Percentiles rank a stretch among this genome's conserved stretches.
Evolutionary conservation across 2,113 vertebrate species (phyloP).

Genomic region (Gymnocephalus cernua): DNA sequence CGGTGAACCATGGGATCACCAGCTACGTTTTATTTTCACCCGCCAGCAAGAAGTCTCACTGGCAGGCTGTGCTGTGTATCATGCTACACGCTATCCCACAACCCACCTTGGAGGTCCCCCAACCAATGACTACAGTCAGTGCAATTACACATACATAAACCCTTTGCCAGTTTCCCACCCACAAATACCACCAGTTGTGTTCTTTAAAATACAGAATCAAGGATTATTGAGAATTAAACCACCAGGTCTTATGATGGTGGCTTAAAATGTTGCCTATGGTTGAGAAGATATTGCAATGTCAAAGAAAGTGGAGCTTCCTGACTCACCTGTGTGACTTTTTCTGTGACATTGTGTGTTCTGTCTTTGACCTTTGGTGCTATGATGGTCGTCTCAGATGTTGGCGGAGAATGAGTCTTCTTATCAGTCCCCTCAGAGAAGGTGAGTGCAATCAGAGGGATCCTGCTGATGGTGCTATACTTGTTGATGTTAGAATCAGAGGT

Average conservation of each 20-base stretch:
- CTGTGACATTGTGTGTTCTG: constrained; percentile 98
- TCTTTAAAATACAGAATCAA: constrained; percentile 18
- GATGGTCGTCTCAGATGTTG: constrained; percentile 96
- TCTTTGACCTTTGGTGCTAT: constrained; percentile 99
- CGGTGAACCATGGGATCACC: background rate
- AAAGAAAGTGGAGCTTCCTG: background rate
- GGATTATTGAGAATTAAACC: background rate
- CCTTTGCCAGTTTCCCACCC: constrained; percentile 1
- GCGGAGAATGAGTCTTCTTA: constrained; percentile 94
- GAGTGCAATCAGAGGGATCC: constrained; percentile 97
- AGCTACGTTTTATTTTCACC: constrained; percentile 9
- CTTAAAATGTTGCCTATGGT: background rate
- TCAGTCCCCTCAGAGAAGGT: constrained; percentile 97
- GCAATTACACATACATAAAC: background rate
- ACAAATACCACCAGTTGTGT: background rate
- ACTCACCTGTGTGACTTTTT: constrained; percentile 98
- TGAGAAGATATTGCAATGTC: background rate
- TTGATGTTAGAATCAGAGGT: constrained; percentile 99
- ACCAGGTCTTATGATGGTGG: background rate
- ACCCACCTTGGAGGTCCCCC: background rate
- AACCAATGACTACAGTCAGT: constrained; percentile 10
- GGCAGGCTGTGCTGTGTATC: background rate
- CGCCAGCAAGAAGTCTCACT: background rate
- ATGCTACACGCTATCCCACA: background rate
- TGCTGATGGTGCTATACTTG: constrained; percentile 99